Evolutionary conservation across 2,888 invertebrate genomes (phyloP).

Genomic region (Epicampocera succincta): DNA sequence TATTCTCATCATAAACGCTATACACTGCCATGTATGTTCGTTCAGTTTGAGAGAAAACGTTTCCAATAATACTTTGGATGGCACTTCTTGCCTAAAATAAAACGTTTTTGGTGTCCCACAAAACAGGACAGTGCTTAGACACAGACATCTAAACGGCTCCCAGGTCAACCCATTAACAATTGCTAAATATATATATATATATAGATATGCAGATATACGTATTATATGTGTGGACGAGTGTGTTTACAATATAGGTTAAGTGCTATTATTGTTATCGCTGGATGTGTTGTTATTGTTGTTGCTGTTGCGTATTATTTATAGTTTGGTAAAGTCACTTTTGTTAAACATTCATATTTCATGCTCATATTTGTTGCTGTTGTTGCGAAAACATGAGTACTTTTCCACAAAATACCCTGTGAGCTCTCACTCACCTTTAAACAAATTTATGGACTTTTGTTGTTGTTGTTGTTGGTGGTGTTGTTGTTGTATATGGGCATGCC

Average conservation of each 20-base stretch:
- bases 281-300: constrained; percentile 24
- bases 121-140: neutral
- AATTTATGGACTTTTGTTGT: constrained; percentile 14
- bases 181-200: constrained; percentile 6
- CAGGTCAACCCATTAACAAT: neutral
- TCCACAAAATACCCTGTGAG: constrained; percentile 14
- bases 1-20: too few relatives aligned
- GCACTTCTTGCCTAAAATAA: too few relatives aligned
- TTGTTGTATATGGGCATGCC: too few relatives aligned
- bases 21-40: too few relatives aligned
- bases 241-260: constrained; percentile 63
- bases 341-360: constrained; percentile 52
- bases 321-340: constrained; percentile 59
- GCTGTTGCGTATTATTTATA: constrained; percentile 57
- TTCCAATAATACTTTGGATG: too few relatives aligned
- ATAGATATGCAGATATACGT: constrained; percentile 41
- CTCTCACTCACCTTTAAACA: constrained; percentile 38
- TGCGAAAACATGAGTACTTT: constrained; percentile 22
- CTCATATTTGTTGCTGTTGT: constrained; percentile 38
- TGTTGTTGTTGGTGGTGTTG: constrained; percentile 1
- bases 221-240: neutral
- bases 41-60: too few relatives aligned
- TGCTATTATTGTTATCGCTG: constrained; percentile 45
- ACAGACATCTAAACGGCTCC: neutral
- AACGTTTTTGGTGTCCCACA: too few relatives aligned